phyloP scores from a whole-genome alignment of 2,113 vertebrate genomes.

The Heptranchias perlo region DNA sequence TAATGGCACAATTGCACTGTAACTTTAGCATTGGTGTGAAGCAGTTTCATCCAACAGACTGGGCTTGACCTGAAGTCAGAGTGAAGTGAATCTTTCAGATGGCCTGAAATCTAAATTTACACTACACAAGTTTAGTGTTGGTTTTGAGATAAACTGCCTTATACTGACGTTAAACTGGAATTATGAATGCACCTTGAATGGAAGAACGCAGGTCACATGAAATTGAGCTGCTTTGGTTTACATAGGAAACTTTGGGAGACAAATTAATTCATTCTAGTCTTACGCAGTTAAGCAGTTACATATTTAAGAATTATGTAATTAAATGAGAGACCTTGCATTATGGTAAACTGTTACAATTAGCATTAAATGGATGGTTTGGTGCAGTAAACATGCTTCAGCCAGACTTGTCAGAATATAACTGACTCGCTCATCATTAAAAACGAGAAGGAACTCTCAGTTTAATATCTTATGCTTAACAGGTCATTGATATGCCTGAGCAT shows the following conservation, averaged over 20 bases:
- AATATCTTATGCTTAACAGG: slow-evolving; percentile 50
- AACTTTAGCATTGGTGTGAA: no score
- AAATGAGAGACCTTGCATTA: not conserved
- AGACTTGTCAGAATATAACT: not conserved
- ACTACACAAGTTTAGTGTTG: no score
- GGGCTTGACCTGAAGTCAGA: no score
- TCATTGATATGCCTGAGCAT: slow-evolving; percentile 70
- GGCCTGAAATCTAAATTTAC: no score
- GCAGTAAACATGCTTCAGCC: not conserved
- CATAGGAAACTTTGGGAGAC: not conserved
- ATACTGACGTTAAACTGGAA: no score
- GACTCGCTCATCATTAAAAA: not conserved
- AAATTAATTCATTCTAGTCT: not conserved
- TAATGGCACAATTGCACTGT: no score
- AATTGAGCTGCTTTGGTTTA: not conserved
- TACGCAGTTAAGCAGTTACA: not conserved
- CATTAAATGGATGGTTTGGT: not conserved
- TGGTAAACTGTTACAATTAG: not conserved
- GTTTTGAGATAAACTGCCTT: no score
- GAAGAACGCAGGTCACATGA: no score
- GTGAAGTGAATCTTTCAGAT: no score
- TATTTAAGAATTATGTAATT: not conserved
- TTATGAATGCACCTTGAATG: no score
- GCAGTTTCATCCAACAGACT: no score
- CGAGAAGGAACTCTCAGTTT: not conserved